These are phyloP conservation scores for Cosmia pyralina DNA, from an alignment of 2,888 invertebrate genomes.

Conservation along the genomic window DNA sequence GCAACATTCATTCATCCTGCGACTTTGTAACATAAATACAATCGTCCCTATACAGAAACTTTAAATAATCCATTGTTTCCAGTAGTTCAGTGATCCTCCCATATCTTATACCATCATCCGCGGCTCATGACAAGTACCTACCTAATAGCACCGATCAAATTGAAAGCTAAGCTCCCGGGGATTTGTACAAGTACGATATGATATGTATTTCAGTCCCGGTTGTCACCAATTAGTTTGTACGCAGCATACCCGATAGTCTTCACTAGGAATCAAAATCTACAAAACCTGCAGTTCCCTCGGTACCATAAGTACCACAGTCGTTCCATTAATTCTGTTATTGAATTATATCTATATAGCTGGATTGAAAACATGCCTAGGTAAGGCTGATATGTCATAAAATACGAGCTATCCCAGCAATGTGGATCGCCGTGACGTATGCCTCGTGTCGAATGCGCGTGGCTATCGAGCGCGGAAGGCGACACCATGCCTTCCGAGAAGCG, in stretches of 20 bases:
- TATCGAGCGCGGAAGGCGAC: constrained; percentile 71
- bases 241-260: background rate
- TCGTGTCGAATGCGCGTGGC: constrained; percentile 52
- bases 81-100: background rate
- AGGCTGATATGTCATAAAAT: constrained; percentile 20
- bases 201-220: background rate
- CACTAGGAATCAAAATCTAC: background rate
- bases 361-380: constrained; percentile 16
- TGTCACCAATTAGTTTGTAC: background rate
- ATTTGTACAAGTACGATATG: background rate
- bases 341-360: background rate
- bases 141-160: background rate
- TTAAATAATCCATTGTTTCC: background rate
- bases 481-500: constrained; percentile 77
- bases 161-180: background rate
- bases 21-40: background rate
- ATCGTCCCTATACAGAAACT: too few relatives aligned
- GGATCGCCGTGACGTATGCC: constrained; percentile 51
- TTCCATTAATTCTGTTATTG: background rate
- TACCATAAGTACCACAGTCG: background rate
- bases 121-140: background rate
- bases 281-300: background rate
- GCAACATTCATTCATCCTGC: constrained; percentile 4
- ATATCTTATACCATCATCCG: background rate
- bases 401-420: constrained; percentile 38